Conservation (phyloP, 1,140 invertebrate species). For the Globodera ellingtonae region DNA sequence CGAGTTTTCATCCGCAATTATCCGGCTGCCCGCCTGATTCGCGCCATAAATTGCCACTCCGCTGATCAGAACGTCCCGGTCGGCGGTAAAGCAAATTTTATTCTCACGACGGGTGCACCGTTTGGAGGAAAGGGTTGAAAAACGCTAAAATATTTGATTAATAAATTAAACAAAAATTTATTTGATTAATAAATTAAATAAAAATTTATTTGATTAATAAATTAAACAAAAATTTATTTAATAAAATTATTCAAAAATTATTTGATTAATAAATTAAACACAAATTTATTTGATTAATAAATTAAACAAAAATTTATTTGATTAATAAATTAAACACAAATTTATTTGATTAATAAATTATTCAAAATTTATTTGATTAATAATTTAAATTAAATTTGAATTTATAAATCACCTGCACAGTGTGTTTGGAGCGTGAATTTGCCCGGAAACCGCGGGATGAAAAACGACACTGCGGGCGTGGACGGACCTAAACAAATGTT, state of each 20-base stretch:
- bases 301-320: too few relatives aligned
- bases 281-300: neutral
- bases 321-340: neutral
- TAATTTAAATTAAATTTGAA: neutral
- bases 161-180: neutral
- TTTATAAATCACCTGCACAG: neutral
- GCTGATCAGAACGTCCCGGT: constrained; percentile 38
- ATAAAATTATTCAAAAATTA: too few relatives aligned
- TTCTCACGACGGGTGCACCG: constrained; percentile 47
- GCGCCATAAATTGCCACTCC: constrained; percentile 47
- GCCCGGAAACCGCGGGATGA: constrained; percentile 44
- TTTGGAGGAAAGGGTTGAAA: constrained; percentile 43
- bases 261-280: neutral
- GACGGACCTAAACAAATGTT: constrained; percentile 8
- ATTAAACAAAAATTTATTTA: too few relatives aligned
- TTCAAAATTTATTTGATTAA: neutral
- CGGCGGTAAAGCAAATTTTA: constrained; percentile 48
- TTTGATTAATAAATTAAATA: neutral
- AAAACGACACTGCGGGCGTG: constrained; percentile 40
- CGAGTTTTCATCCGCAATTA: constrained; percentile 30
- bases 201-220: too few relatives aligned
- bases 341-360: neutral
- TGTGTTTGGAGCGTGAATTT: constrained; percentile 47
- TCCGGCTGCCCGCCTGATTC: constrained; percentile 37
- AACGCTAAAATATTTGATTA: constrained; percentile 25